Conservation (phyloP, 2,888 invertebrate species). For the Doris montereyensis region DNA sequence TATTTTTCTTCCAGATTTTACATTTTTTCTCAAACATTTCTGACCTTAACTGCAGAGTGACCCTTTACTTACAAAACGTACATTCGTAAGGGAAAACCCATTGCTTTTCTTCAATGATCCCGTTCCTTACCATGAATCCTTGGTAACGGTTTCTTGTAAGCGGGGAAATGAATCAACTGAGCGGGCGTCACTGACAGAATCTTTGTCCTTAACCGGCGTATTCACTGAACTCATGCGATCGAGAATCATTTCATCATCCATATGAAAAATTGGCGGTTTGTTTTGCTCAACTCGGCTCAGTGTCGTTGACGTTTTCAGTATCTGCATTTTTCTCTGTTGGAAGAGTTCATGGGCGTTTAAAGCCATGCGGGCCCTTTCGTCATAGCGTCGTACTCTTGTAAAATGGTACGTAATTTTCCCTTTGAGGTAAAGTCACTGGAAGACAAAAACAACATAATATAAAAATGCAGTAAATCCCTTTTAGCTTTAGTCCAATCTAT, state of each 20-base stretch:
- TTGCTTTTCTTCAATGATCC: neutral
- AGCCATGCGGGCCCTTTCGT: neutral
- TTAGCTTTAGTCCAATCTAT: too few species aligned
- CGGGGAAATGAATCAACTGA: conserved; percentile 7
- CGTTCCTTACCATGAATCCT: neutral
- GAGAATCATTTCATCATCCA: conserved; percentile 51
- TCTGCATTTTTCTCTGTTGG: neutral
- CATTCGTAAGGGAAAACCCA: neutral
- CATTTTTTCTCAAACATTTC: too few species aligned
- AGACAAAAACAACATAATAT: conserved; percentile 16
- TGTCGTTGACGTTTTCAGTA: neutral
- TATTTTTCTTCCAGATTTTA: too few species aligned
- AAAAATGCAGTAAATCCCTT: neutral
- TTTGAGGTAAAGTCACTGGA: conserved; percentile 59
- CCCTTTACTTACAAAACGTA: too few species aligned
- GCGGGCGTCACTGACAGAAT: neutral
- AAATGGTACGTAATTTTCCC: conserved; percentile 53
- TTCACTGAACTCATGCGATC: neutral
- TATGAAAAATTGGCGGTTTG: conserved; percentile 52
- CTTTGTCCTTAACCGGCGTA: neutral
- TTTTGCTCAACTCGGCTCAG: too few species aligned
- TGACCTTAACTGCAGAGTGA: too few species aligned
- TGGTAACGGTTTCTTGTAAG: conserved; percentile 24
- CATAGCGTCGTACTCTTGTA: conserved; percentile 41
- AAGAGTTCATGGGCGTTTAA: neutral